Evolutionary conservation across 2,888 invertebrate species (phyloP).

Genomic region (Ichneumoninae sp.): DNA sequence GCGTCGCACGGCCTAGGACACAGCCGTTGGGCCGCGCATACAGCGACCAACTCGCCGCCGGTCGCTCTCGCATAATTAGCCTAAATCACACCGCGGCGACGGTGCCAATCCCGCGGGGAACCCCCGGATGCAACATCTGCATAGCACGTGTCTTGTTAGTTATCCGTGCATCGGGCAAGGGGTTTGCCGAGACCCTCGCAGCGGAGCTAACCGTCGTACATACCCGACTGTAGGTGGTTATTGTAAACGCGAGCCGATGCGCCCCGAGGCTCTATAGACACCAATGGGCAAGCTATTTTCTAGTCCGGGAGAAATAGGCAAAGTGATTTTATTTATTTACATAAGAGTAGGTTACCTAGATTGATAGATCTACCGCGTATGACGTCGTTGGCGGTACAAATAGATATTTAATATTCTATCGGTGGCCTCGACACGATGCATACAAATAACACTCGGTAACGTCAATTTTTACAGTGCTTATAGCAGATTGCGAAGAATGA

Average conservation of each 20-base stretch:
- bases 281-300: background rate
- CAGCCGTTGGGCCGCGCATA: slow-evolving; percentile 4
- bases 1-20: slow-evolving; percentile 21
- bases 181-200: background rate
- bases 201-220: background rate
- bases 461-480: background rate
- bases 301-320: background rate
- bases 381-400: background rate
- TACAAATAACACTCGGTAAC: background rate
- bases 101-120: slow-evolving; percentile 68
- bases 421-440: background rate
- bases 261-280: background rate
- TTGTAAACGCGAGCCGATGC: background rate
- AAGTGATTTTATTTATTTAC: background rate
- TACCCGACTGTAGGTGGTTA: background rate
- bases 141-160: slow-evolving; percentile 76
- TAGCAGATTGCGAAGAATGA: too few relatives aligned
- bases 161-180: slow-evolving; percentile 40
- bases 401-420: background rate
- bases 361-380: background rate
- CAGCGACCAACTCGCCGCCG: slow-evolving; percentile 29
- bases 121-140: slow-evolving; percentile 75
- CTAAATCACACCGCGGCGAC: slow-evolving; percentile 74
- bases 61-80: slow-evolving; percentile 77
- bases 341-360: background rate